Evolutionary conservation across 2,113 vertebrate species (phyloP), one percentile per base, ranked within the genome.

Genomic region (Hystrix cristata): DNA sequence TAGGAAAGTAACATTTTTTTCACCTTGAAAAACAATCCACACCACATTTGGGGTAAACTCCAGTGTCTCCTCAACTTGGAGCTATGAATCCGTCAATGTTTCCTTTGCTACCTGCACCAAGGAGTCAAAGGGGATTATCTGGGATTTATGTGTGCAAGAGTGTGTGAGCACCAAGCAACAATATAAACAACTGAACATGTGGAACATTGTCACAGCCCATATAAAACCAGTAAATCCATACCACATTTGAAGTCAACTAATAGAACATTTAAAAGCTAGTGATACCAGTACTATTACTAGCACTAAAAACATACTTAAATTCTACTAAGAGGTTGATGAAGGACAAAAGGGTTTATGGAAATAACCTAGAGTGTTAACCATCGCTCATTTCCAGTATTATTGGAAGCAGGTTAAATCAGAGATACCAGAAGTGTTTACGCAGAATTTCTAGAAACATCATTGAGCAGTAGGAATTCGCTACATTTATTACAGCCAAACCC

Each of bases 231-330:
- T 31, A 81, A 85, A 72, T 57, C 78, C 5, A 87, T 5, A 67
- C 74, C 83, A 85, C 65, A 19, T 88, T 90, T 65, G 27, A 84
- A 62, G 31, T 69, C 43, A 82, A 82, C 15, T 38, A 81, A 78
- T 15, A 79, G 7, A 29, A 27, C 5, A 48, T 48, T 71, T 74
- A 74, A 13, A 82, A 67, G 67, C 53, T 25, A 64, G 25, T 81
- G 34, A 91, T 78, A 60, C 11, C 46, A 48, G 46, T 51, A 78
- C 16, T 62, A 67, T 27, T 25, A 8, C 76, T 93, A 92, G 8
- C 48, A 51, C 43, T 55, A 93, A 92, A 78, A 96, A 43, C 34
- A 53, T 57, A 59, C 95, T 86, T 88, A 27, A 97, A 83, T 46
- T 89, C 72, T 65, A 65, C 48, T 79, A 83, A 89, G 69, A 94